Percentiles rank a stretch among this genome's conserved stretches.
Conservation (phyloP, 1,140 invertebrate genomes). For the Papilio xuthus region DNA sequence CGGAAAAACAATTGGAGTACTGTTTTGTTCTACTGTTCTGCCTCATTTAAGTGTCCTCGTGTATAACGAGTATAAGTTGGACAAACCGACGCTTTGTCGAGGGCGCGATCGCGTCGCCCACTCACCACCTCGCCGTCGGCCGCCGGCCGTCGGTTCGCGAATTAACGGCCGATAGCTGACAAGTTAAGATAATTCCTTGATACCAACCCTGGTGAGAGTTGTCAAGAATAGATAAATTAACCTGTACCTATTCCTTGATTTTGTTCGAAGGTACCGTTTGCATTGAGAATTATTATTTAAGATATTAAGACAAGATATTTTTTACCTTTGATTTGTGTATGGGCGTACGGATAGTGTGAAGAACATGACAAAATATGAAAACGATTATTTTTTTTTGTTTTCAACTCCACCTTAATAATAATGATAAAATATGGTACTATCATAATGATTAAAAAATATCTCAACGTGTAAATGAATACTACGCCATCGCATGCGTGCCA, state of each 20-base stretch:
- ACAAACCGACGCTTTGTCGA: conserved; percentile 56
- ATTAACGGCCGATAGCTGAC: conserved; percentile 45
- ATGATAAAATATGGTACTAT: not conserved
- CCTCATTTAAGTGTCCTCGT: not conserved
- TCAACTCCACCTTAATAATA: not conserved
- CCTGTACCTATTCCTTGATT: conserved; percentile 2
- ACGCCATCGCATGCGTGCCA: not conserved
- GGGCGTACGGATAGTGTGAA: too few relatives aligned
- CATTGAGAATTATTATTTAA: not conserved
- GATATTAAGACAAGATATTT: not conserved
- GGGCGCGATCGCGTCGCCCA: conserved; percentile 50
- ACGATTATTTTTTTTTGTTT: too few relatives aligned
- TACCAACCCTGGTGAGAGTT: conserved; percentile 41
- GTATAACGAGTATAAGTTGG: conserved; percentile 47
- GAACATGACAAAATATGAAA: too few relatives aligned
- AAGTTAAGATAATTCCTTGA: conserved; percentile 56
- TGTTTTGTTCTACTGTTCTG: not conserved
- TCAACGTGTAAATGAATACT: not conserved
- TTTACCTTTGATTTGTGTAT: too few relatives aligned
- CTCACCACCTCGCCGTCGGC: conserved; percentile 41
- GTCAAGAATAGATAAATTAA: conserved; percentile 31
- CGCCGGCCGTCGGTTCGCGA: conserved; percentile 28
- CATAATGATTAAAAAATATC: conserved; percentile 2
- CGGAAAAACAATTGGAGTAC: not conserved
- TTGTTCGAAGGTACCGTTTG: not conserved